These are phyloP conservation scores for Neodiprion fabricii DNA, from an alignment of 1,140 invertebrate species.

Conservation along the genomic window DNA sequence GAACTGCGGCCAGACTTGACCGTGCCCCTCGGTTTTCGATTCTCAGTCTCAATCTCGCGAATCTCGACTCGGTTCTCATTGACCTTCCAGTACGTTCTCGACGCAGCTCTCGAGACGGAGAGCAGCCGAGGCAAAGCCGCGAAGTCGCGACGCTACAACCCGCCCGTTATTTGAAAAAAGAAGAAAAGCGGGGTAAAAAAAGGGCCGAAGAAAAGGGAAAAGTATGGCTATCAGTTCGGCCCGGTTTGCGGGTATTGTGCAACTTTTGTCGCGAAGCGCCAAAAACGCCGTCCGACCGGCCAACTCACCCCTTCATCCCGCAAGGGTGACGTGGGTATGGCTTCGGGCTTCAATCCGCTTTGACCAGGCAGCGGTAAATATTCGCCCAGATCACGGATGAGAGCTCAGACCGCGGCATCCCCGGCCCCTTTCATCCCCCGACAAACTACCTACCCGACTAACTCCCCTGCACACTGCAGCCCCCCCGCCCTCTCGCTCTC, in stretches of 20 bases:
- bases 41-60: no score
- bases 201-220: not conserved
- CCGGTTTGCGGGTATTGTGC: no score
- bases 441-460: slow-evolving; percentile 1
- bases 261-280: no score
- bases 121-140: not conserved
- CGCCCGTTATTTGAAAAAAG: not conserved
- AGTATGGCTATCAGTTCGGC: not conserved
- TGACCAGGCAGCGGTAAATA: slow-evolving; percentile 50
- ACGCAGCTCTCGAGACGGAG: not conserved
- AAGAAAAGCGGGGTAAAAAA: not conserved
- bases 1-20: no score
- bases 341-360: slow-evolving; percentile 39
- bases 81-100: no score
- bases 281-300: not conserved
- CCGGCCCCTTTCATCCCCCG: slow-evolving; percentile 21
- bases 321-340: slow-evolving; percentile 5
- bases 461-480: not conserved
- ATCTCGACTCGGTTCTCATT: no score
- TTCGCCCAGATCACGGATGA: slow-evolving; percentile 48
- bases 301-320: not conserved
- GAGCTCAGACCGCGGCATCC: slow-evolving; percentile 25
- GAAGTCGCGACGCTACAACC: no score
- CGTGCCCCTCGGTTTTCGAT: no score
- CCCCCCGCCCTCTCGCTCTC: not conserved